Conservation (phyloP, 2,113 vertebrate genomes). For the Eptesicus fuscus region DNA sequence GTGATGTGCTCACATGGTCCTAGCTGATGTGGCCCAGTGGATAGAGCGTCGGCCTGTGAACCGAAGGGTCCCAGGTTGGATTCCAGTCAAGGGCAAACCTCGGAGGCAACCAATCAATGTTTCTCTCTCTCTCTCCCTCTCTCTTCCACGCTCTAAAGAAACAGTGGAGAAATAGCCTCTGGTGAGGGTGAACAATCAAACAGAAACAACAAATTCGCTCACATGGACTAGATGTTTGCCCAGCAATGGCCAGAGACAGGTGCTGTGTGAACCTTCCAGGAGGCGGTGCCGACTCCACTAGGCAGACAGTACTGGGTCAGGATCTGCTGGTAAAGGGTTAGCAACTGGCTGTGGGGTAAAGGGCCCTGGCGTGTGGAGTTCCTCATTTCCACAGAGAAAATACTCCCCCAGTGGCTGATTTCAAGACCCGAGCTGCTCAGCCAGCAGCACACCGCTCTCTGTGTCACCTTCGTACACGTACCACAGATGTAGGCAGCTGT, state of each 20-base stretch:
- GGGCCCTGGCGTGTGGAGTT: neutral
- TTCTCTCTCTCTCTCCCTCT: too few species aligned
- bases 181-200: too few species aligned
- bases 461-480: rapidly evolving
- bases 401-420: neutral
- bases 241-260: neutral
- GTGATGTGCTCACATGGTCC: neutral
- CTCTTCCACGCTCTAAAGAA: too few species aligned
- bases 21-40: too few species aligned
- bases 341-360: neutral
- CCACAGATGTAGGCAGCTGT: neutral
- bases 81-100: too few species aligned
- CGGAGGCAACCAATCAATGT: too few species aligned
- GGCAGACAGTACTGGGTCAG: neutral
- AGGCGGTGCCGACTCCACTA: neutral
- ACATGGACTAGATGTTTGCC: neutral
- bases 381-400: neutral
- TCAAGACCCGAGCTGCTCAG: neutral
- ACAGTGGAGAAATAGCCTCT: too few species aligned
- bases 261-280: neutral
- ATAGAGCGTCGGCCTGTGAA: too few species aligned
- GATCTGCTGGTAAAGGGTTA: neutral
- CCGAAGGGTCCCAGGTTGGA: too few species aligned
- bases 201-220: neutral
- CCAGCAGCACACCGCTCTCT: rapidly evolving